These are phyloP conservation scores for Poeciliopsis presidionis DNA, from an alignment of 2,797 vertebrate genomes.

Conservation along the genomic window DNA sequence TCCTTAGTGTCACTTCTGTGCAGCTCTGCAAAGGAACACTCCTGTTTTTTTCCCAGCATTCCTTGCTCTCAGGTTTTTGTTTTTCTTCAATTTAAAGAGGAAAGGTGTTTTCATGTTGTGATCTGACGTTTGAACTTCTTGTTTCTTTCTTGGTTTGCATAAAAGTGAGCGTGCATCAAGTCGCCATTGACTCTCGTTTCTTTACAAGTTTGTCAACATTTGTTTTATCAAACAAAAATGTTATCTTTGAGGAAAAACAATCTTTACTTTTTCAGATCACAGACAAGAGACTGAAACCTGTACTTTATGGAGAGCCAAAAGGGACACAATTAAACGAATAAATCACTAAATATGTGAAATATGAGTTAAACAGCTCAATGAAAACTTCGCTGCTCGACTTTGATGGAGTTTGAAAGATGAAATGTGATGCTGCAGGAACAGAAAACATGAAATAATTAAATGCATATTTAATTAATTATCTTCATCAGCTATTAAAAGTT, in stretches of 20 bases:
- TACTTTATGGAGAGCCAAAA: neutral
- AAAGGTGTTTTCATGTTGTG: neutral
- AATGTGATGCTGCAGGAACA: neutral
- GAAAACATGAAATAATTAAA: neutral
- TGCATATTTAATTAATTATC: neutral
- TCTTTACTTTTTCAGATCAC: neutral
- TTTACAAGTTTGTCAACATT: neutral
- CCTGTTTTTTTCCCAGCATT: neutral
- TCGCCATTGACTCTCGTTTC: neutral
- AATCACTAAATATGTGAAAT: neutral
- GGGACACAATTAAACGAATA: neutral
- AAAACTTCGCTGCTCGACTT: neutral
- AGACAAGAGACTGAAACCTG: neutral
- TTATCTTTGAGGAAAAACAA: neutral
- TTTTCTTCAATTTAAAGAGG: neutral
- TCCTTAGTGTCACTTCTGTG: slow-evolving; percentile 24
- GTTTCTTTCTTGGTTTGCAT: neutral
- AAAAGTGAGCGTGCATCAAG: neutral
- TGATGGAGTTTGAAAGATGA: neutral
- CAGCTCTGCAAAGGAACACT: neutral
- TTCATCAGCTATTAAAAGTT: neutral
- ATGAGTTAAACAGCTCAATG: neutral
- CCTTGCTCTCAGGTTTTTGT: neutral
- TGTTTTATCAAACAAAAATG: neutral
- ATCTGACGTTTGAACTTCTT: neutral